phyloP scores from a whole-genome alignment of 2,113 vertebrate species.

The Poecilia latipinna region DNA sequence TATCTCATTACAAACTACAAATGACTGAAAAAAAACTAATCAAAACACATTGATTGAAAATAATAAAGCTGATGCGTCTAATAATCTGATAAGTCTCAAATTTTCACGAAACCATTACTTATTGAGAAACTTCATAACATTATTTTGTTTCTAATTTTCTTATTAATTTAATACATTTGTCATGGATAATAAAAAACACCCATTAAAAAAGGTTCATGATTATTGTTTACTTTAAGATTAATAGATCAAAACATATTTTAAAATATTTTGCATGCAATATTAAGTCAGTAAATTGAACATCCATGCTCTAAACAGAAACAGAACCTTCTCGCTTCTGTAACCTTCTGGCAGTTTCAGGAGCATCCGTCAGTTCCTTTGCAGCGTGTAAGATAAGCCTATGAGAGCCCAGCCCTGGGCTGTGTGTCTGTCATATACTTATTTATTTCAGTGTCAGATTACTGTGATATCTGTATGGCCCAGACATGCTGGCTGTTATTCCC shows the following conservation, averaged over 20 bases:
- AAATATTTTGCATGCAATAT: background rate
- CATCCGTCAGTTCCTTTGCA: too few relatives aligned
- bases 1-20: background rate
- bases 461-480: too few relatives aligned
- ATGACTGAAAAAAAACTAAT: constrained; percentile 8
- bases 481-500: too few relatives aligned
- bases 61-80: background rate
- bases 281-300: background rate
- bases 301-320: too few relatives aligned
- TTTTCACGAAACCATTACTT: background rate
- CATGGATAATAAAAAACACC: background rate
- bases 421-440: too few relatives aligned
- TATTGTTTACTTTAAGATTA: background rate
- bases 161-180: background rate
- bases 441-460: too few relatives aligned
- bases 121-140: background rate
- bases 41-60: background rate
- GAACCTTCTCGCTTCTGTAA: too few relatives aligned
- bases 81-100: background rate
- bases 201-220: too few relatives aligned
- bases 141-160: background rate
- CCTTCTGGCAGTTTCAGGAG: too few relatives aligned
- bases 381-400: too few relatives aligned
- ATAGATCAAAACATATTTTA: background rate
- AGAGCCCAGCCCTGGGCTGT: too few relatives aligned